Base-by-base conservation (phyloP, 2,888 invertebrate genomes). In the Neoaliturus tenellus region DNA sequence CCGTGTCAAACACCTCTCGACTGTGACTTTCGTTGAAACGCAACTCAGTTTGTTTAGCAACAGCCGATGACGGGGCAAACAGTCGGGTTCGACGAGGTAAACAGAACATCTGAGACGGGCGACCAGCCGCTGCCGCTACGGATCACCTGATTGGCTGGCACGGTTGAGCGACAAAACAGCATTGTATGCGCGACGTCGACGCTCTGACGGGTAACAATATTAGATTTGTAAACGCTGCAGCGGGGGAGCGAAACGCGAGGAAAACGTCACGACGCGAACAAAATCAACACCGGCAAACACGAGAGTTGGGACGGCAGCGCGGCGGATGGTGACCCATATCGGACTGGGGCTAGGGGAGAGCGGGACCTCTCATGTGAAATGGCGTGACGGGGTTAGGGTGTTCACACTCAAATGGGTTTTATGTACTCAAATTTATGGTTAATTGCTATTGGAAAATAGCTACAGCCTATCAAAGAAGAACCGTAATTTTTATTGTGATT, bases 181-280 rank as follows among this genome's bases (percentile, higher is more conserved):
- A 75, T 75, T 75, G 75, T 75, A 48, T 44, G 75, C 75, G 41
- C 48, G 39, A 17, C 20, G 28, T 14, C n/a, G n/a, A n/a, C n/a
- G n/a, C n/a, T n/a, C 48, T 75, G 75, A 75, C 75, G 41, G 23
- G 73, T 48, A 48, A 25, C 75, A 75, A 75, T 75, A 75, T 75
- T 75, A 75, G 75, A 75, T 75, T 75, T 75, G 75, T 75, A 75
- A 44, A 75, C 75, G 75, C 28, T 44, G 75, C 75, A 44, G 12
- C 25, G 10, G 44, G 75, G 17, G 48, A 12, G 41, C 71, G 41
- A 71, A 71, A 71, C 71, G 41, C 71, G 39, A 71, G 31, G 33
- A 33, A 55, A 25, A 35, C 28, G 75, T 75, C 75, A 44, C 71
- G 41, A 3, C 41, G 75, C 71, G 14, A 35, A 35, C 69, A n/a